A percentile compares a stretch with the other conserved stretches of the same genome.
phyloP scores from a whole-genome alignment of 2,797 vertebrate species.

The Acestrorhynchus altus region DNA sequence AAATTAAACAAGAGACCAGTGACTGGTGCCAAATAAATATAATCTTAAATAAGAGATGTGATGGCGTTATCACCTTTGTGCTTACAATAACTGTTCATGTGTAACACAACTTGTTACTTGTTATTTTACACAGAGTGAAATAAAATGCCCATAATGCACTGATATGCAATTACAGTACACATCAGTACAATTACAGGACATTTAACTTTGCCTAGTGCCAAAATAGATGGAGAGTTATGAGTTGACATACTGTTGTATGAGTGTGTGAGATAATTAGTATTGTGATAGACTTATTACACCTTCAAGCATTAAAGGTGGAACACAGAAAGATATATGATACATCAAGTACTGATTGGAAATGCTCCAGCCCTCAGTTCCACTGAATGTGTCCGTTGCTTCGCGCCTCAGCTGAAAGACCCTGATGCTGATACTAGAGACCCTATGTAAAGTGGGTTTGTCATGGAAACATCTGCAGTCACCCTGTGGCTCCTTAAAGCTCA shows the following conservation, averaged over 20 bases:
- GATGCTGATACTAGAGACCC: not conserved
- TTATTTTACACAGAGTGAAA: not conserved
- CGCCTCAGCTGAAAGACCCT: not conserved
- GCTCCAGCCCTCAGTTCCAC: not conserved
- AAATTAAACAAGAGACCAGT: constrained; percentile 66
- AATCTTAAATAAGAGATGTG: constrained; percentile 10
- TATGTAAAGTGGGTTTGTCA: not conserved
- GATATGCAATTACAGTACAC: not conserved
- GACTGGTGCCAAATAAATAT: constrained; percentile 57
- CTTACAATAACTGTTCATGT: not conserved
- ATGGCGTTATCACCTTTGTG: not conserved
- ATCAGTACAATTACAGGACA: not conserved
- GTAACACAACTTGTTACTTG: not conserved
- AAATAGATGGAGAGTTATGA: not conserved
- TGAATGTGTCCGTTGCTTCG: not conserved
- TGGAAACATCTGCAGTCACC: constrained; percentile 39
- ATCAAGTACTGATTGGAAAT: too few species aligned
- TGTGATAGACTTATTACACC: not conserved
- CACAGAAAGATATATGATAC: not conserved
- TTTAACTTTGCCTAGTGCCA: not conserved
- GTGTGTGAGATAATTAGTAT: not conserved
- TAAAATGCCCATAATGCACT: not conserved
- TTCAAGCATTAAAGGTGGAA: not conserved
- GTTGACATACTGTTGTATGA: not conserved
- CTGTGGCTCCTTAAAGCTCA: constrained; percentile 39